A percentile compares a stretch with the other conserved stretches of the same genome.
phyloP scores from a whole-genome alignment of 1,140 invertebrate species.

The Saccostrea cuccullata region DNA sequence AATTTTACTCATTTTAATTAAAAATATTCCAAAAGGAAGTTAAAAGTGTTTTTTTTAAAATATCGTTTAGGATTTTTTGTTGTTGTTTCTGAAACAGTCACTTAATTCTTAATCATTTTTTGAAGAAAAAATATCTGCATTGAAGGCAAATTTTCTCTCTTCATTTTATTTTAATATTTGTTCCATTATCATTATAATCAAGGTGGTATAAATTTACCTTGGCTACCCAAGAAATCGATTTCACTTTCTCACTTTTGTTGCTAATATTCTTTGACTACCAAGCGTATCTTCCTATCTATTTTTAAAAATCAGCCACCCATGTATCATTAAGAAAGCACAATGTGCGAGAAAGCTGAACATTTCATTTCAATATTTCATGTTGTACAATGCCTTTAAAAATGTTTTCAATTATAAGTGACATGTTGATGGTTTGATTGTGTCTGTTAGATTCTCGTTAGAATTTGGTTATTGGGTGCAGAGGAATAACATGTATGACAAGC shows the following conservation, averaged over 20 bases:
- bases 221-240: conserved; percentile 27
- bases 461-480: neutral
- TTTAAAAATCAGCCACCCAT: neutral
- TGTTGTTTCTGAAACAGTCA: neutral
- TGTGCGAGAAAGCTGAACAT: conserved; percentile 23
- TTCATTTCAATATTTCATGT: neutral
- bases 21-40: too few relatives aligned
- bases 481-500: neutral
- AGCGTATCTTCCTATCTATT: conserved; percentile 14
- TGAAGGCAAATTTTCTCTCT: neutral
- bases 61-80: too few relatives aligned
- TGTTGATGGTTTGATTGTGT: conserved; percentile 6
- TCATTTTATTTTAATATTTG: neutral
- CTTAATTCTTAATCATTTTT: neutral
- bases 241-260: conserved; percentile 1
- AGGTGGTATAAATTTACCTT: conserved; percentile 1
- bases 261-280: conserved; percentile 7
- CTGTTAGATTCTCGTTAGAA: neutral
- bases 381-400: conserved; percentile 6
- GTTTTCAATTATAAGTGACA: conserved; percentile 13
- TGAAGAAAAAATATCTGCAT: neutral
- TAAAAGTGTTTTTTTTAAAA: too few relatives aligned
- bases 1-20: too few relatives aligned
- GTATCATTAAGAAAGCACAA: conserved; percentile 6
- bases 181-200: conserved; percentile 12